Conservation (phyloP, 2,113 vertebrate species). For the Indri indri region DNA sequence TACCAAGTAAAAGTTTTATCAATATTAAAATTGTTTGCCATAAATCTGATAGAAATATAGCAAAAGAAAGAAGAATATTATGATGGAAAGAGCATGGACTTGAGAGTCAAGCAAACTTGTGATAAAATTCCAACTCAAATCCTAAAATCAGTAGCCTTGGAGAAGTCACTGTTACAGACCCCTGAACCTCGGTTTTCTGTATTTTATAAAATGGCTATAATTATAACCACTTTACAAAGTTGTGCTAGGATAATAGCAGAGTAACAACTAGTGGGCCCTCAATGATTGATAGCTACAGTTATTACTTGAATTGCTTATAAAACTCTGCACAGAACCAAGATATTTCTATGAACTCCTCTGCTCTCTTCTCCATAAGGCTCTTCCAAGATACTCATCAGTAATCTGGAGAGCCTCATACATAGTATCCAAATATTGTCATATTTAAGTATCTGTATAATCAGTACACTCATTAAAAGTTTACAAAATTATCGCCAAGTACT, state of each 20-base stretch:
- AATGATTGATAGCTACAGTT: background rate
- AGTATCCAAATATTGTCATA: constrained; percentile 8
- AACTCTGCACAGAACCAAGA: constrained; percentile 44
- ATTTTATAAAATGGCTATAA: background rate
- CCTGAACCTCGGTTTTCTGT: background rate
- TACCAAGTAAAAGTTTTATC: constrained; percentile 13
- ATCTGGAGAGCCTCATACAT: constrained; percentile 31
- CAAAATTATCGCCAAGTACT: constrained; percentile 41
- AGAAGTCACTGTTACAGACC: background rate
- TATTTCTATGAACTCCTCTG: background rate
- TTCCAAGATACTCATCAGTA: constrained; percentile 63
- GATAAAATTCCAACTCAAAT: background rate
- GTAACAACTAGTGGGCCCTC: background rate
- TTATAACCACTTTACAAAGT: background rate
- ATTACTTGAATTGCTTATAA: constrained; percentile 39
- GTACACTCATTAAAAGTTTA: constrained; percentile 28
- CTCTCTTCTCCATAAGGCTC: constrained; percentile 54
- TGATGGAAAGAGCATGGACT: background rate
- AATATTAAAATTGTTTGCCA: constrained; percentile 27
- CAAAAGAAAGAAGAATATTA: background rate
- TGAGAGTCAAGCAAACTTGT: background rate
- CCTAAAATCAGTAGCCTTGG: background rate
- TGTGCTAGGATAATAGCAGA: background rate
- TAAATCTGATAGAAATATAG: constrained; percentile 56
- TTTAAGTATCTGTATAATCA: constrained; percentile 57